Evolutionary conservation across 2,797 vertebrate genomes (phyloP).

Genomic region (Myotis daubentonii): DNA sequence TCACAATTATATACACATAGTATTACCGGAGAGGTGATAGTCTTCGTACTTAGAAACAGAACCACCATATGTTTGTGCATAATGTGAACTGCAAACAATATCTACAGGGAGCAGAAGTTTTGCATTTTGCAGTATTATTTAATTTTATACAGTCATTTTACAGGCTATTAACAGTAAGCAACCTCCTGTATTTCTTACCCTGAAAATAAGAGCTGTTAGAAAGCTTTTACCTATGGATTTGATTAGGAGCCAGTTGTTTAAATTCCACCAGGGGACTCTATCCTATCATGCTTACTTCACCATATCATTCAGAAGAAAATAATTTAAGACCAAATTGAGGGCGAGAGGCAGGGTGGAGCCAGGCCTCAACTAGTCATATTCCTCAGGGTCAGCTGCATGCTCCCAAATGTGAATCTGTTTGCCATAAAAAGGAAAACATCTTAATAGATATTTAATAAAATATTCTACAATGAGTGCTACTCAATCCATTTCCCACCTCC

Average conservation of each 20-base stretch:
- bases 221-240: background rate
- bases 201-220: background rate
- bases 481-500: background rate
- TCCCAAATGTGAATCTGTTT: background rate
- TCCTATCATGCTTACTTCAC: background rate
- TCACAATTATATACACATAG: background rate
- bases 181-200: background rate
- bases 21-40: background rate
- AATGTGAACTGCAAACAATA: background rate
- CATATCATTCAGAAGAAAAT: background rate
- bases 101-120: background rate
- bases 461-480: background rate
- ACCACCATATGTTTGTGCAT: background rate
- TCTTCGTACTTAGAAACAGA: background rate
- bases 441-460: background rate
- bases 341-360: background rate
- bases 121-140: background rate
- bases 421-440: constrained; percentile 2
- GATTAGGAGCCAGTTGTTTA: background rate
- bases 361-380: background rate
- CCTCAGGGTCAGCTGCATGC: background rate
- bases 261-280: background rate
- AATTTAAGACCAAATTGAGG: background rate
- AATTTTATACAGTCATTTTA: background rate
- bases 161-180: background rate